Percentiles rank a stretch among this genome's conserved stretches.
phyloP scores from a whole-genome alignment of 2,888 invertebrate species.

The Drosophila borealis region DNA sequence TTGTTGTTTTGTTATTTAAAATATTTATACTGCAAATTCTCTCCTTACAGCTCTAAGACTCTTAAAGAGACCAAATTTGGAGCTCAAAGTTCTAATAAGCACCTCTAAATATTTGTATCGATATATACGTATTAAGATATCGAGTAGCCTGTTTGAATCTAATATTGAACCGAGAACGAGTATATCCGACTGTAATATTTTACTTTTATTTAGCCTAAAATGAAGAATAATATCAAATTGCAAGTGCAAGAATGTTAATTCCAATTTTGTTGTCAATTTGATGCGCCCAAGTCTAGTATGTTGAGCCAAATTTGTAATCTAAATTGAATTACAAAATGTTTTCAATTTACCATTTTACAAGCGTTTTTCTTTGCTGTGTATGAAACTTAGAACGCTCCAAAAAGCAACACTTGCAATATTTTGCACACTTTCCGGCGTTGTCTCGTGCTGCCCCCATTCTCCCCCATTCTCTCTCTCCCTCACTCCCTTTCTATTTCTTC shows the following conservation, averaged over 20 bases:
- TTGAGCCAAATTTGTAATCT: background rate
- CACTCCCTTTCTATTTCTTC: background rate
- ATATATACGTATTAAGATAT: too few relatives aligned
- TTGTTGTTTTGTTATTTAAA: too few relatives aligned
- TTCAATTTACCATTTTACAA: background rate
- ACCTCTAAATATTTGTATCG: too few relatives aligned
- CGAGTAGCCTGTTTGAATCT: too few relatives aligned
- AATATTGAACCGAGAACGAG: too few relatives aligned
- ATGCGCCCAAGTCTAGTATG: background rate
- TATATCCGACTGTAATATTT: too few relatives aligned
- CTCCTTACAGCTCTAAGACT: too few relatives aligned
- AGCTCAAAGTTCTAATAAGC: too few relatives aligned
- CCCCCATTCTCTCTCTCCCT: too few relatives aligned
- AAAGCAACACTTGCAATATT: conserved; percentile 17
- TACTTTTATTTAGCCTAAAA: too few relatives aligned
- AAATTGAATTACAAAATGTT: background rate
- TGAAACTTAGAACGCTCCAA: conserved; percentile 34
- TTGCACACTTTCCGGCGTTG: conserved; percentile 11
- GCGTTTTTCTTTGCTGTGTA: background rate
- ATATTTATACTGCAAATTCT: too few relatives aligned
- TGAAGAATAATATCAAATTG: background rate
- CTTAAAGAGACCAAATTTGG: too few relatives aligned
- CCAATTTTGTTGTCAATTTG: background rate
- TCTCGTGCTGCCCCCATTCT: background rate
- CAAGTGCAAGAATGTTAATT: background rate